phyloP scores from a whole-genome alignment of 1,140 invertebrate species.

The Leptopilina boulardi region DNA sequence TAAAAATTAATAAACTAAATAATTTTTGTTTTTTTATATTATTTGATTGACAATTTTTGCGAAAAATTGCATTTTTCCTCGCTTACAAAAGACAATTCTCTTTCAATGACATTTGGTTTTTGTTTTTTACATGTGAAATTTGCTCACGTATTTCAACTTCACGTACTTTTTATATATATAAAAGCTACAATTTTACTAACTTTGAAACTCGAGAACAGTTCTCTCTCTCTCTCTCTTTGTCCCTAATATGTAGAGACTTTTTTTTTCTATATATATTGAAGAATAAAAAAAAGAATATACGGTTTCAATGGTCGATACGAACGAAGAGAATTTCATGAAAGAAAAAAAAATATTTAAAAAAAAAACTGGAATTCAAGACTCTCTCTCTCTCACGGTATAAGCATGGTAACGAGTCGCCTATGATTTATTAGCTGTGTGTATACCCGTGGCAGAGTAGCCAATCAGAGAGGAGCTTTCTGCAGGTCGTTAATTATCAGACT shows the following conservation, averaged over 20 bases:
- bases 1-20: no score
- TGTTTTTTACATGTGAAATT: background rate
- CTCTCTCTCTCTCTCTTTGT: constrained; percentile 36
- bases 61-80: background rate
- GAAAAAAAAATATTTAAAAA: background rate
- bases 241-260: no score
- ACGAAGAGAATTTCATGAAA: background rate
- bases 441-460: background rate
- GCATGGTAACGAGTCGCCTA: background rate
- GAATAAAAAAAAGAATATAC: background rate
- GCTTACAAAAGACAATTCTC: background rate
- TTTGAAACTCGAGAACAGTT: no score
- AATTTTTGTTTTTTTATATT: no score
- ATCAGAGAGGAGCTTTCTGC: constrained; percentile 1
- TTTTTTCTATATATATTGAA: background rate
- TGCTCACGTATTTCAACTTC: background rate
- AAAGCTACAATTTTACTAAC: constrained; percentile 4
- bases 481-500: constrained; percentile 10
- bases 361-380: background rate
- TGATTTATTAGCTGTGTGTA: constrained; percentile 9
- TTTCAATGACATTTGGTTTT: background rate
- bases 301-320: background rate
- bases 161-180: no score
- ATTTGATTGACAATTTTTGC: background rate
- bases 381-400: background rate